Percentiles rank a stretch among this genome's conserved stretches.
Conservation (phyloP, 2,113 vertebrate genomes). For the Pachyramphus minor region DNA sequence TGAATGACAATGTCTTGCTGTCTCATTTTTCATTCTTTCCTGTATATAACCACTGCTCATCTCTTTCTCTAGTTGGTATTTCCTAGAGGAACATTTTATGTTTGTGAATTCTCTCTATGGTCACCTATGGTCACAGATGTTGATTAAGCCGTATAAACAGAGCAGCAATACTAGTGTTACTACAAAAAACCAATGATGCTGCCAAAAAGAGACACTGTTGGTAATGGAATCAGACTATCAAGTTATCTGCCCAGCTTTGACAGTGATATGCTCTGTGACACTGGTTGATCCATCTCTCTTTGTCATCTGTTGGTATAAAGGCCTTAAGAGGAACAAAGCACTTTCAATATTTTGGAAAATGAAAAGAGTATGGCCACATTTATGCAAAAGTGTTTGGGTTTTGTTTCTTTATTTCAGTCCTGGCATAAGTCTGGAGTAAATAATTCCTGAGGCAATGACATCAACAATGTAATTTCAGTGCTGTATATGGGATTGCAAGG, state of each 20-base stretch:
- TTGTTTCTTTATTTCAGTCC: not conserved
- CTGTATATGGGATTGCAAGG: not conserved
- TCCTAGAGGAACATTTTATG: not conserved
- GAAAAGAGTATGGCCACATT: not conserved
- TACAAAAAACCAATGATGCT: rapidly evolving
- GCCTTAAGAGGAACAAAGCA: not conserved
- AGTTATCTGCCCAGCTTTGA: not conserved
- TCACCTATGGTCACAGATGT: not conserved
- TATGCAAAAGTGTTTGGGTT: not conserved
- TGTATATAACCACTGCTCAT: not conserved
- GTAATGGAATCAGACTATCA: not conserved
- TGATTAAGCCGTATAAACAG: not conserved
- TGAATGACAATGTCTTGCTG: not conserved
- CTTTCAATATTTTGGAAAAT: not conserved
- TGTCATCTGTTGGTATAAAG: not conserved
- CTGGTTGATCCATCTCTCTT: not conserved
- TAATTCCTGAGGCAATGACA: not conserved
- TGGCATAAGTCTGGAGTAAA: not conserved
- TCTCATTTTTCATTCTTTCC: not conserved
- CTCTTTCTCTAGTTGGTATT: not conserved
- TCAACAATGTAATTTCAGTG: not conserved
- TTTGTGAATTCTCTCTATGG: not conserved
- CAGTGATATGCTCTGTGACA: not conserved
- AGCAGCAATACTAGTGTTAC: not conserved
- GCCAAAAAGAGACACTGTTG: not conserved